Percentiles rank a stretch among this genome's conserved stretches.
These are phyloP conservation scores for Platerodrilus igneus DNA, from an alignment of 2,888 invertebrate species.

Conservation along the genomic window DNA sequence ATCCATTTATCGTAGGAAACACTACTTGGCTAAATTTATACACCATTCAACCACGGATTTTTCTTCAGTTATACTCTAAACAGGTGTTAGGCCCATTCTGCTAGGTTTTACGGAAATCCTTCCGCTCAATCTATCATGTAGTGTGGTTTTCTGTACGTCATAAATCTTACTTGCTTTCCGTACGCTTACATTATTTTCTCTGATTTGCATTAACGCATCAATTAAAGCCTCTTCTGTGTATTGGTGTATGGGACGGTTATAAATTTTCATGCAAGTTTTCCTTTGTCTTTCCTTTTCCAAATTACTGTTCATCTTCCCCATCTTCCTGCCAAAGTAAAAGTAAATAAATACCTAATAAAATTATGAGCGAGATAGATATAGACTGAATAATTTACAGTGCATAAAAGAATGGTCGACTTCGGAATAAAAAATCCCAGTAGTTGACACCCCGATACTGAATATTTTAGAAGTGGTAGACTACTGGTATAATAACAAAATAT, in stretches of 20 bases:
- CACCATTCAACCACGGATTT: constrained; percentile 13
- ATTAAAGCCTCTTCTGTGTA: constrained; percentile 11
- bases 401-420: constrained; percentile 1
- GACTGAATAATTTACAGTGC: background rate
- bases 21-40: constrained; percentile 13
- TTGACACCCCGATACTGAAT: constrained; percentile 3
- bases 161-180: constrained; percentile 13
- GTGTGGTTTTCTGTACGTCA: constrained; percentile 13
- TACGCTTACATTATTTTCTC: constrained; percentile 8
- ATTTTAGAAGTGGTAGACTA: constrained; percentile 4
- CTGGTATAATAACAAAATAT: constrained; percentile 4
- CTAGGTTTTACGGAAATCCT: constrained; percentile 9
- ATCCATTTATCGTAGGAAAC: constrained; percentile 14
- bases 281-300: constrained; percentile 6
- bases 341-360: no score
- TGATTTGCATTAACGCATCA: constrained; percentile 10
- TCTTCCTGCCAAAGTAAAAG: background rate
- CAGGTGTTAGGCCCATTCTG: constrained; percentile 11
- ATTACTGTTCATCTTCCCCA: constrained; percentile 5
- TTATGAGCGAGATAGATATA: background rate
- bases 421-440: background rate
- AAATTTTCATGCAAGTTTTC: constrained; percentile 6
- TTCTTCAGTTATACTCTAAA: constrained; percentile 10
- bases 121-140: constrained; percentile 15
- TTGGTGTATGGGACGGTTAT: constrained; percentile 8